Conservation (phyloP, 2,888 invertebrate species). For the Dascillus cervinus region DNA sequence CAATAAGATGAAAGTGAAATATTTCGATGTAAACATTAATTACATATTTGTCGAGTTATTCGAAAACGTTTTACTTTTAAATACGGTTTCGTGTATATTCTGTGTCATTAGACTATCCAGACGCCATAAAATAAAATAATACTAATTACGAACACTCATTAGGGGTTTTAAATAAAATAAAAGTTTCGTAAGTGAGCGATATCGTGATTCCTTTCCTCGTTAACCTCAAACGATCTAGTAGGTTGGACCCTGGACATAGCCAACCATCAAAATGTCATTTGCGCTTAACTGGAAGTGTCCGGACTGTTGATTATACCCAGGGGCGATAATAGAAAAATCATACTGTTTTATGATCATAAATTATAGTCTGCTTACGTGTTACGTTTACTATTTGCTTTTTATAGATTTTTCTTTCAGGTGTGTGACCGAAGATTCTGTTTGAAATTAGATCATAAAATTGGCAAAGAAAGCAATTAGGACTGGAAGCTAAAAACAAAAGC, state of each 20-base stretch:
- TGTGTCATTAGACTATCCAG: slow-evolving; percentile 5
- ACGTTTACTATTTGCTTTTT: too few species aligned
- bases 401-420: too few species aligned
- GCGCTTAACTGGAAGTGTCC: slow-evolving; percentile 20
- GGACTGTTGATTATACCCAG: slow-evolving; percentile 11
- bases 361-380: too few species aligned
- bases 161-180: slow-evolving; percentile 25
- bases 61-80: too few species aligned
- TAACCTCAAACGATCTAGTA: slow-evolving; percentile 14
- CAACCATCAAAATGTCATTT: slow-evolving; percentile 26
- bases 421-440: too few species aligned
- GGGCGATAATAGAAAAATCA: slow-evolving; percentile 23
- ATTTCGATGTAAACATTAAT: too few species aligned
- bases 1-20: too few species aligned
- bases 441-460: slow-evolving; percentile 11
- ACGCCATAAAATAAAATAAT: slow-evolving; percentile 15
- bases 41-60: too few species aligned
- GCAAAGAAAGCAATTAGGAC: slow-evolving; percentile 11
- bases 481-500: slow-evolving; percentile 14
- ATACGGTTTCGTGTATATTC: too few species aligned
- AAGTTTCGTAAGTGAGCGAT: slow-evolving; percentile 22
- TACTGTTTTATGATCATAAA: too few species aligned
- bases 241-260: slow-evolving; percentile 11
- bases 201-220: slow-evolving; percentile 20
- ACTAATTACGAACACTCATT: slow-evolving; percentile 22